A percentile compares a stretch with the other conserved stretches of the same genome.
Evolutionary conservation across 2,888 invertebrate genomes (phyloP).

Genomic region (Augiades crinisus): DNA sequence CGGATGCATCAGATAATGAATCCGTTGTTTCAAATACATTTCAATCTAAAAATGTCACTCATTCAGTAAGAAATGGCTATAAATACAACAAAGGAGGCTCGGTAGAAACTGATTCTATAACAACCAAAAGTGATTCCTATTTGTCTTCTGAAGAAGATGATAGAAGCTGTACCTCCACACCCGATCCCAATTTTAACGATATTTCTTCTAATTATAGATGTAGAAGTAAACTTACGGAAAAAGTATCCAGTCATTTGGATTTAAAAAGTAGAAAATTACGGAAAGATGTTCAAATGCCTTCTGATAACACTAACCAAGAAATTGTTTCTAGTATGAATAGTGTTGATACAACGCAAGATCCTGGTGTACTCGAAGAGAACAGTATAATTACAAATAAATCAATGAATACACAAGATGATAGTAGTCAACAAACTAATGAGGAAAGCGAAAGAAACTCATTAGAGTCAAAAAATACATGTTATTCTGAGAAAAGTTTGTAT

Average conservation of each 20-base stretch:
- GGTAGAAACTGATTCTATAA: background rate
- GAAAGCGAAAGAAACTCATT: conserved; percentile 8
- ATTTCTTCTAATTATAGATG: background rate
- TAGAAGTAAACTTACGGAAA: conserved; percentile 2
- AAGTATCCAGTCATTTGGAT: background rate
- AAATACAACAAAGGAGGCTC: background rate
- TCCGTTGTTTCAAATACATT: background rate
- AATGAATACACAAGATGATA: background rate
- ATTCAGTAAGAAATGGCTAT: conserved; percentile 4
- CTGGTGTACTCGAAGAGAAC: background rate
- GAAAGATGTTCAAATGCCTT: background rate
- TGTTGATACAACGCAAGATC: background rate
- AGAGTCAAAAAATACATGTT: background rate
- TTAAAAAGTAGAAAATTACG: background rate
- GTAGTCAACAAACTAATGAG: background rate
- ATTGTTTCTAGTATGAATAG: background rate
- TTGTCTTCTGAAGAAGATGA: conserved; percentile 18
- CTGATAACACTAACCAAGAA: background rate
- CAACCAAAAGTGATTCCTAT: conserved; percentile 7
- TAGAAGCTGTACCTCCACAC: conserved; percentile 8
- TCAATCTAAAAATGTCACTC: background rate
- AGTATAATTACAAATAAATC: background rate
- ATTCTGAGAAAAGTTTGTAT: conserved; percentile 8
- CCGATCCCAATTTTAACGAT: background rate
- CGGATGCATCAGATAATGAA: conserved; percentile 1